These are phyloP conservation scores for Lampropteryx suffumata DNA, from an alignment of 2,888 invertebrate species.

Conservation along the genomic window DNA sequence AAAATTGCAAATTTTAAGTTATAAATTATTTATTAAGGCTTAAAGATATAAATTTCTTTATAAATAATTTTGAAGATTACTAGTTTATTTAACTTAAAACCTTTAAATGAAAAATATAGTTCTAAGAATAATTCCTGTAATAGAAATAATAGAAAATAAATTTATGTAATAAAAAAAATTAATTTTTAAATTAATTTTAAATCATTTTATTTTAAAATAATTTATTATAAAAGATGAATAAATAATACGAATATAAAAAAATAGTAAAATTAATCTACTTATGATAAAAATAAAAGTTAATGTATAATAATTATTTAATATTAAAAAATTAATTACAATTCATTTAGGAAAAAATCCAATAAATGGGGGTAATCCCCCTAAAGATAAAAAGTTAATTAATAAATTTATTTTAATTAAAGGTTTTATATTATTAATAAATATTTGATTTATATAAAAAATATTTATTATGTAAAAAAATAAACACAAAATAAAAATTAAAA, in stretches of 20 bases:
- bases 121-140: constrained; percentile 58
- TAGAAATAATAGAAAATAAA: constrained; percentile 52
- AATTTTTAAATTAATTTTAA: constrained; percentile 62
- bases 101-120: constrained; percentile 69
- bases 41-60: constrained; percentile 78
- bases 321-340: constrained; percentile 79
- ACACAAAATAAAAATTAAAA: constrained; percentile 71
- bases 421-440: constrained; percentile 69
- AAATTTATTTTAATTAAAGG: constrained; percentile 73
- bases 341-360: constrained; percentile 85
- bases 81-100: constrained; percentile 84
- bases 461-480: constrained; percentile 73
- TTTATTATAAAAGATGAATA: constrained; percentile 74
- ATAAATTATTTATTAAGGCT: constrained; percentile 73
- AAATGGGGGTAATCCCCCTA: constrained; percentile 84
- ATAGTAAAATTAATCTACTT: constrained; percentile 80
- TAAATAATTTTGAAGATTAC: constrained; percentile 85
- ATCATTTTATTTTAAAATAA: constrained; percentile 74
- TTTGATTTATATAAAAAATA: constrained; percentile 76
- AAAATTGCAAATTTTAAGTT: constrained; percentile 85
- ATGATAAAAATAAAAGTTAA: constrained; percentile 73
- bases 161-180: constrained; percentile 51
- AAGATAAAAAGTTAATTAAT: constrained; percentile 79
- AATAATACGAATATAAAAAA: constrained; percentile 80
- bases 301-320: constrained; percentile 63